These are phyloP conservation scores for Limnothrissa miodon DNA, from an alignment of 2,113 vertebrate species.

Conservation along the genomic window DNA sequence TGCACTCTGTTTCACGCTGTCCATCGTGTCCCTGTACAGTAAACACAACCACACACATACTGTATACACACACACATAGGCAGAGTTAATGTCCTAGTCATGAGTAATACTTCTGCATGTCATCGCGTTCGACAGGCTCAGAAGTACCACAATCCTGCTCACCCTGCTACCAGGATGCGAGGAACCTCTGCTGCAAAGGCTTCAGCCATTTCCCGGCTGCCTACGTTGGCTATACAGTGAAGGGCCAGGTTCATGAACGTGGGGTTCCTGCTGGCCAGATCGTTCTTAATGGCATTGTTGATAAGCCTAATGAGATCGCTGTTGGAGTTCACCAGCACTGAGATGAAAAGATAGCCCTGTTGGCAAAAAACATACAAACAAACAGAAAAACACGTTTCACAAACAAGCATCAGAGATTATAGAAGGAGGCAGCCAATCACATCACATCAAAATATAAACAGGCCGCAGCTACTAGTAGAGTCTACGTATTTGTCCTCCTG, in stretches of 20 bases:
- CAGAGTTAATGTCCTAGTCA: neutral
- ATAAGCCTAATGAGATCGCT: slow-evolving; percentile 91
- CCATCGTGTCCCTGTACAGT: slow-evolving; percentile 84
- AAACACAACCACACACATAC: slow-evolving; percentile 11
- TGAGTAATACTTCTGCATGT: neutral
- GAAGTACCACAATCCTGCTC: slow-evolving; percentile 49
- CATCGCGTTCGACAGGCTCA: neutral
- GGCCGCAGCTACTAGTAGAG: too few species aligned
- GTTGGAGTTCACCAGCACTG: slow-evolving; percentile 91
- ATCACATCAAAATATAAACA: neutral
- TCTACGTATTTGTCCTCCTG: too few species aligned
- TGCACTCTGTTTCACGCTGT: slow-evolving; percentile 91
- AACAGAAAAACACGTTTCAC: neutral
- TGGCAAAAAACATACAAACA: neutral
- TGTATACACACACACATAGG: neutral
- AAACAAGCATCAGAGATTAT: neutral
- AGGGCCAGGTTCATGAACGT: slow-evolving; percentile 81
- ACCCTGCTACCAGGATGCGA: slow-evolving; percentile 90
- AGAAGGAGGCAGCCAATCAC: neutral
- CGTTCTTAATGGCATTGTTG: slow-evolving; percentile 93
- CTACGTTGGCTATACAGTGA: slow-evolving; percentile 87
- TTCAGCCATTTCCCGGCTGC: slow-evolving; percentile 92
- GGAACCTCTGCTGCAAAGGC: slow-evolving; percentile 90
- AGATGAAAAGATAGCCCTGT: slow-evolving; percentile 92
- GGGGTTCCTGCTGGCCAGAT: slow-evolving; percentile 91